A percentile compares a stretch with the other conserved stretches of the same genome.
phyloP scores from a whole-genome alignment of 2,888 invertebrate species.

The Aleiodes testaceus region DNA sequence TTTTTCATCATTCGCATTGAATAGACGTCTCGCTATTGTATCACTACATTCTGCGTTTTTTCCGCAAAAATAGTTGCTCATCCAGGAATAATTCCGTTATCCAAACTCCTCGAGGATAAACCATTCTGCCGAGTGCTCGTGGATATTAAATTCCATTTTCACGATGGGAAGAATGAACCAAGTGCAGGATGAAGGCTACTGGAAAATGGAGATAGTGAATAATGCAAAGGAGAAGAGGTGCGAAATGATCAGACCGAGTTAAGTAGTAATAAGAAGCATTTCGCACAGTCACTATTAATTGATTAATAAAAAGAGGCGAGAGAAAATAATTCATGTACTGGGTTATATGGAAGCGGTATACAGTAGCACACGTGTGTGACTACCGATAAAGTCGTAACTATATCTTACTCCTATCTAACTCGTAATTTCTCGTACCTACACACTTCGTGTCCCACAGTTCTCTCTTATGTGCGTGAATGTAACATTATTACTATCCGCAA shows the following conservation, averaged over 20 bases:
- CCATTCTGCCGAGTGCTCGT: not conserved
- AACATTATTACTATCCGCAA: slow-evolving; percentile 19
- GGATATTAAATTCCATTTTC: slow-evolving; percentile 4
- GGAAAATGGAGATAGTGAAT: too few species aligned
- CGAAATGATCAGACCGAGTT: slow-evolving; percentile 3
- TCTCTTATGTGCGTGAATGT: slow-evolving; percentile 59
- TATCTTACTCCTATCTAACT: slow-evolving; percentile 65
- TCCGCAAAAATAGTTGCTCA: slow-evolving; percentile 36
- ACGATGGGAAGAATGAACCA: not conserved
- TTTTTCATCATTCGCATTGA: slow-evolving; percentile 47
- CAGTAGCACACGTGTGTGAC: slow-evolving; percentile 52
- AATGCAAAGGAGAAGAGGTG: slow-evolving; percentile 10
- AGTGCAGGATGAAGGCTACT: too few species aligned
- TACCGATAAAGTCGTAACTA: slow-evolving; percentile 66
- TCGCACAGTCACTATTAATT: slow-evolving; percentile 1
- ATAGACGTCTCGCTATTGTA: slow-evolving; percentile 18
- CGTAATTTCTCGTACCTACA: slow-evolving; percentile 63
- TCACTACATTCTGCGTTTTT: not conserved
- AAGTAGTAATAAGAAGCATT: slow-evolving; percentile 4
- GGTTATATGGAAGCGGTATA: slow-evolving; percentile 31
- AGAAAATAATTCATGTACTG: not conserved
- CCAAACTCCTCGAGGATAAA: slow-evolving; percentile 8
- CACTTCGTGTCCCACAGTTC: slow-evolving; percentile 55
- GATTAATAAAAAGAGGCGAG: not conserved
- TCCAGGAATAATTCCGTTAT: slow-evolving; percentile 16